A percentile compares a stretch with the other conserved stretches of the same genome.
Evolutionary conservation across 2,797 vertebrate species (phyloP).

Genomic region (Esox lucius): DNA sequence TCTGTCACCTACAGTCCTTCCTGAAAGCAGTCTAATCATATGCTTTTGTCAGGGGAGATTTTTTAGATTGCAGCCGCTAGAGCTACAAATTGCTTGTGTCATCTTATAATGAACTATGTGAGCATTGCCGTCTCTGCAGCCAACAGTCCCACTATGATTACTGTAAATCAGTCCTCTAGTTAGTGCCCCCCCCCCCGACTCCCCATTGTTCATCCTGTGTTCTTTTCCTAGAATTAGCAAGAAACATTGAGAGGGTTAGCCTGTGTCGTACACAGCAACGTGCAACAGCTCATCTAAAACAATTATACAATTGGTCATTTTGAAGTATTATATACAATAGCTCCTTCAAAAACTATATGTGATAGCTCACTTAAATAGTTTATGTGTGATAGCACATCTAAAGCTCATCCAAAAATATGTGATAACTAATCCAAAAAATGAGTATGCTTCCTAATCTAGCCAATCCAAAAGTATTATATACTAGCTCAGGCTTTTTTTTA

Average conservation of each 20-base stretch:
- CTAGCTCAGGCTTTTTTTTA: too few species aligned
- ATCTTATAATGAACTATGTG: conserved; percentile 83
- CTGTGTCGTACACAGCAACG: conserved; percentile 17
- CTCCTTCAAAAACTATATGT: too few species aligned
- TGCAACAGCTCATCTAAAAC: conserved; percentile 7
- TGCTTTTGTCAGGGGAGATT: conserved; percentile 84
- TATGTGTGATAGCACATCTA: too few species aligned
- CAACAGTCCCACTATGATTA: conserved; percentile 75
- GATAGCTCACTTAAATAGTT: too few species aligned
- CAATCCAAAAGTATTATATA: too few species aligned
- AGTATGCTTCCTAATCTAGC: too few species aligned
- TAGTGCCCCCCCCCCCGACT: conserved; percentile 58
- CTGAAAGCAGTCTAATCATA: conserved; percentile 80
- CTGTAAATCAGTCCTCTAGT: conserved; percentile 71
- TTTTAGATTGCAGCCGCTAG: conserved; percentile 78
- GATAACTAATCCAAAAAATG: too few species aligned
- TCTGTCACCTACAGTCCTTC: conserved; percentile 63
- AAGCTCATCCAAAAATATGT: too few species aligned
- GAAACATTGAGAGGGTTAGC: conserved; percentile 9
- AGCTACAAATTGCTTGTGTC: conserved; percentile 84
- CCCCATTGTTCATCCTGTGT: conserved; percentile 51
- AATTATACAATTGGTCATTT: not conserved
- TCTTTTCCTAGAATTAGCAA: conserved; percentile 25
- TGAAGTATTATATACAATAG: too few species aligned
- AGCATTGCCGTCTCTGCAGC: conserved; percentile 79